phyloP scores from a whole-genome alignment of 1,140 invertebrate genomes.

The Geopemphigus sp. region DNA sequence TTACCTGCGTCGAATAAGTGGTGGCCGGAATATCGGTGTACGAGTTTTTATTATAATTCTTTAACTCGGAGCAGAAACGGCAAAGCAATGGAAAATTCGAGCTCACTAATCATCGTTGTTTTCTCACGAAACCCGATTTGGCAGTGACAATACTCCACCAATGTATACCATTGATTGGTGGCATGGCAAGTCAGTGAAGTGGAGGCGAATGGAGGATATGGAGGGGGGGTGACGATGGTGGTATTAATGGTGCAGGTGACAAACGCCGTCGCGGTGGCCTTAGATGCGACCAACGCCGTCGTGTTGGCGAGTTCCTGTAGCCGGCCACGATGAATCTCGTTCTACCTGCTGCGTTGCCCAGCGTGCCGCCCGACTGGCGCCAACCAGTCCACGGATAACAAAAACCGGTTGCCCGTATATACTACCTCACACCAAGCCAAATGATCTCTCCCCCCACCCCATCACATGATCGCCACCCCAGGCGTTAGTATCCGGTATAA shows the following conservation, averaged over 20 bases:
- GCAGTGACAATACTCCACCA: not conserved
- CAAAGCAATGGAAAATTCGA: not conserved
- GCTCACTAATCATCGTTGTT: not conserved
- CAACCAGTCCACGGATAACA: conserved; percentile 46
- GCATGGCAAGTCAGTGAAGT: too few relatives aligned
- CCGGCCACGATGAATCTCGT: conserved; percentile 15
- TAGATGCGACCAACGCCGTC: not conserved
- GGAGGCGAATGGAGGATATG: too few relatives aligned
- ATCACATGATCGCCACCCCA: too few relatives aligned
- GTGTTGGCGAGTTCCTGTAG: not conserved
- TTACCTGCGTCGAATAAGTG: too few relatives aligned
- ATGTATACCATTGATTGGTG: too few relatives aligned
- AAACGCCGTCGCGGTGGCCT: conserved; percentile 1
- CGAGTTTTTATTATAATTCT: too few relatives aligned
- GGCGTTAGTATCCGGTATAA: conserved; percentile 46
- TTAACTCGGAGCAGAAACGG: not conserved
- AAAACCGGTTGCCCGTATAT: conserved; percentile 40
- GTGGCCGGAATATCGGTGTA: too few relatives aligned
- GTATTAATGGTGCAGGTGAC: conserved; percentile 25
- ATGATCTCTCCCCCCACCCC: not conserved
- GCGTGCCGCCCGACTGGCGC: conserved; percentile 37
- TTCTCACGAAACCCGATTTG: not conserved
- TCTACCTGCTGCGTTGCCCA: conserved; percentile 17
- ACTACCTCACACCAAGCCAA: not conserved
- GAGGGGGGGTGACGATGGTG: too few relatives aligned